Conservation (phyloP, 2,888 invertebrate genomes). For the Rhagonycha fulva region DNA sequence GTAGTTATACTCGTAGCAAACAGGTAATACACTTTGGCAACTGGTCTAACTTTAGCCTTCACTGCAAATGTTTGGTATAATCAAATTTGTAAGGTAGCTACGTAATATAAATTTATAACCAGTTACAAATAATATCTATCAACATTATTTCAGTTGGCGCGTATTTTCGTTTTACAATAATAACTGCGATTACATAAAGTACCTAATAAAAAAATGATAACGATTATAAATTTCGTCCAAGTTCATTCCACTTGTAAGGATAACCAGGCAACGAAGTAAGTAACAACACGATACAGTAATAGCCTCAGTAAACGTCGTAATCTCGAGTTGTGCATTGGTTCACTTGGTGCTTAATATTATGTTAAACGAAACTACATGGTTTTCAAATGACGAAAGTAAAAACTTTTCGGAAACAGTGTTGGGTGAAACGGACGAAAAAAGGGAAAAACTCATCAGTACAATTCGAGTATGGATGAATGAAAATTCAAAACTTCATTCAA, state of each 20-base stretch:
- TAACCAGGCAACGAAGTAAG: background rate
- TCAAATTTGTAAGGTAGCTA: too few species aligned
- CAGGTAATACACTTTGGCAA: too few species aligned
- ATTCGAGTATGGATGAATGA: slow-evolving; percentile 53
- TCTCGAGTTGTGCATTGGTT: background rate
- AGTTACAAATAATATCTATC: background rate
- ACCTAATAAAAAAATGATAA: background rate
- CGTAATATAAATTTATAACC: too few species aligned
- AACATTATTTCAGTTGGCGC: too few species aligned
- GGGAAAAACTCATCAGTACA: slow-evolving; percentile 42
- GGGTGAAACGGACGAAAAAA: slow-evolving; percentile 46
- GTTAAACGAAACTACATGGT: background rate
- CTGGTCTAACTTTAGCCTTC: too few species aligned
- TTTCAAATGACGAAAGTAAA: slow-evolving; percentile 36
- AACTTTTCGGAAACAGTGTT: slow-evolving; percentile 42
- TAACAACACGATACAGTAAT: background rate
- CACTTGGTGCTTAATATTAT: background rate
- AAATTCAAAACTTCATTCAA: slow-evolving; percentile 53
- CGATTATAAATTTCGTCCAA: background rate
- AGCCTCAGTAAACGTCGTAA: background rate
- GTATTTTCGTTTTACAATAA: background rate
- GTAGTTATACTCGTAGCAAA: too few species aligned
- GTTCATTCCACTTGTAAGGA: background rate
- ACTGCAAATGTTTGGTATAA: too few species aligned
- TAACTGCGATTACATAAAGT: background rate